Conservation (phyloP, 2,797 vertebrate species). For the Acomys russatus region DNA sequence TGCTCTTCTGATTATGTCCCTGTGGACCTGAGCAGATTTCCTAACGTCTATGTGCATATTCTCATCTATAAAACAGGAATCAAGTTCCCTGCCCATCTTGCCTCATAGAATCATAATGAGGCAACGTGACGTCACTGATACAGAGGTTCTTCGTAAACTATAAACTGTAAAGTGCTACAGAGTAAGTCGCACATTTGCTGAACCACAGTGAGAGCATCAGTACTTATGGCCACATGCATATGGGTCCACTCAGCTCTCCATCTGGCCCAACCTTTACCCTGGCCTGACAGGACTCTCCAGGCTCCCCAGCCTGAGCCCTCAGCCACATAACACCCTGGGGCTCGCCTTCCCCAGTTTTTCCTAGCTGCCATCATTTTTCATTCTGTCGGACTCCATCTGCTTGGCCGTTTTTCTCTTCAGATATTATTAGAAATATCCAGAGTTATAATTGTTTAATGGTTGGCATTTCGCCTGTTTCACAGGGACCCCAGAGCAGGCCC, state of each 20-base stretch:
- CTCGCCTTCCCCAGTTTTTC: background rate
- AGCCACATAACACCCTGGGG: background rate
- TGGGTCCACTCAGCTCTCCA: background rate
- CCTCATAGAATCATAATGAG: background rate
- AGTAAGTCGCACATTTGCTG: conserved; percentile 26
- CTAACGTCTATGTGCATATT: conserved; percentile 8
- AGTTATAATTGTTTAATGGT: conserved; percentile 80
- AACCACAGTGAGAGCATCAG: background rate
- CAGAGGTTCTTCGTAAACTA: background rate
- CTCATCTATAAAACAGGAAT: conserved; percentile 36
- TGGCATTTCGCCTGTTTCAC: conserved; percentile 72
- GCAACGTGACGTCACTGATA: conserved; percentile 5
- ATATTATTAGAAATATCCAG: conserved; percentile 76
- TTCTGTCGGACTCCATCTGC: conserved; percentile 74
- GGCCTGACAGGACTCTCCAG: background rate
- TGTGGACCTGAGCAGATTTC: background rate
- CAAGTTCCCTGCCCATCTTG: background rate
- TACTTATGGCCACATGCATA: background rate
- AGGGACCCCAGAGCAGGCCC: conserved; percentile 31
- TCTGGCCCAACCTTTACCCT: background rate
- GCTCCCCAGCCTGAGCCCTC: conserved; percentile 13
- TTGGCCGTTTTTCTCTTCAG: conserved; percentile 73
- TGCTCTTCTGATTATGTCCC: conserved; percentile 33
- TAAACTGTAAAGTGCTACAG: background rate
- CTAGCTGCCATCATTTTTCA: conserved; percentile 72